Base-by-base conservation (phyloP, 2,888 invertebrate species). In the Andrena haemorrhoa region DNA sequence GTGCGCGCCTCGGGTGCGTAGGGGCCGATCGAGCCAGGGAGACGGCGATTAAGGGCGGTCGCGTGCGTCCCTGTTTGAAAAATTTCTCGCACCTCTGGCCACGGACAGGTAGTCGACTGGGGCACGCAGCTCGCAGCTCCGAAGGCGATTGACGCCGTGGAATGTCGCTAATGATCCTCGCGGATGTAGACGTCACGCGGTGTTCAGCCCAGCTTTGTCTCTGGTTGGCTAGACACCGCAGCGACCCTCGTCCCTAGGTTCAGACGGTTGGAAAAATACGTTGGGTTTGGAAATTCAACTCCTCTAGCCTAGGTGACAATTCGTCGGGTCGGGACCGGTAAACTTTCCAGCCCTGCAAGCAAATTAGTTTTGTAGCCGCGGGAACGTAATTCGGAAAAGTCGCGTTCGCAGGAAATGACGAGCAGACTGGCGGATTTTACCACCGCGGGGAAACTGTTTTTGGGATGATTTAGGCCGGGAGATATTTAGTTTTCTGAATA, bases 111-210 rank as follows among this genome's bases (percentile, higher is more conserved):
- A 69, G 58, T 23, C 31, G 12, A 71, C 61, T n/a, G 7, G 20
- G 51, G 31, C 60, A 33, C 33, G 20, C 35, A 33, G 68, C 20
- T 8, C 63, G 61, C 41, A 33, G 29, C 8, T 31, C 41, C 49
- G 35, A 12, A 60, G 68, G 26, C 72, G 84, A 69, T 47, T 76
- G 79, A 72, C 68, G 49, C 47, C 61, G 29, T 23, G 73, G 76
- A 86, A 86, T 84, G 75, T 56, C 56, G 77, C 75, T 84, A 86
- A 86, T 64, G 66, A 79, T 64, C 71, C 53, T 16, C 49, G 61
- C 26, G 47, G 49, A 35, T 58, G 77, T 70, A 51, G 77, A 76
- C 70, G 79, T 77, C 47, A 41, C 47, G n/a, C 31, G 49, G 66
- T 35, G 51, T 64, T 64, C 47, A 29, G 12, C 33, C 49, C 51